Conservation (phyloP, 2,888 invertebrate species). For the Crepidodera aurea region DNA sequence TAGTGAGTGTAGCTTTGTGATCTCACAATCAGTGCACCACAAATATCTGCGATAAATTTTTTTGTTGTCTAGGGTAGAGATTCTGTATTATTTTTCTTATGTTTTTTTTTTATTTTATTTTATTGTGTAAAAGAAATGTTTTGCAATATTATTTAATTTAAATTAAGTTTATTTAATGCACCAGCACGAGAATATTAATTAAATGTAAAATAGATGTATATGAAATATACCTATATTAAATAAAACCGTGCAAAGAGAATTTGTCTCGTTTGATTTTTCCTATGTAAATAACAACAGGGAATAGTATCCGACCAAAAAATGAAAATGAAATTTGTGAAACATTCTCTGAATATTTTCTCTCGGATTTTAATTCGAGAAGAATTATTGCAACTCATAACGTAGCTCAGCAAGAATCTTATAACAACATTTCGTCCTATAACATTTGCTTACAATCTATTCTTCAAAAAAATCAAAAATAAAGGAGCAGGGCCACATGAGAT, state of each 20-base stretch:
- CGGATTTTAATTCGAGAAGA: no score
- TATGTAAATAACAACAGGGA: no score
- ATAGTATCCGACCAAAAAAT: no score
- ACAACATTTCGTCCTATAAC: no score
- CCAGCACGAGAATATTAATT: conserved; percentile 33
- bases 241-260: conserved; percentile 44
- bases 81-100: conserved; percentile 40
- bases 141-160: conserved; percentile 40
- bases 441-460: no score
- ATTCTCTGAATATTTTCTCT: no score
- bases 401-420: no score
- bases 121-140: conserved; percentile 40
- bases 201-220: conserved; percentile 47
- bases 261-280: neutral
- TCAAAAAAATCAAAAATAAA: no score
- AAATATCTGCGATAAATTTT: conserved; percentile 42
- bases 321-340: no score
- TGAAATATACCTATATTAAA: conserved; percentile 39
- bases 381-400: no score
- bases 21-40: conserved; percentile 51
- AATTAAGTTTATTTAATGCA: conserved; percentile 30
- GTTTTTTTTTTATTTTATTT: conserved; percentile 30
- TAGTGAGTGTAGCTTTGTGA: conserved; percentile 55
- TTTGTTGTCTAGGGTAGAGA: conserved; percentile 35
- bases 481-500: no score